Evolutionary conservation across 2,797 vertebrate species (phyloP).

Genomic region (Balearica regulorum): DNA sequence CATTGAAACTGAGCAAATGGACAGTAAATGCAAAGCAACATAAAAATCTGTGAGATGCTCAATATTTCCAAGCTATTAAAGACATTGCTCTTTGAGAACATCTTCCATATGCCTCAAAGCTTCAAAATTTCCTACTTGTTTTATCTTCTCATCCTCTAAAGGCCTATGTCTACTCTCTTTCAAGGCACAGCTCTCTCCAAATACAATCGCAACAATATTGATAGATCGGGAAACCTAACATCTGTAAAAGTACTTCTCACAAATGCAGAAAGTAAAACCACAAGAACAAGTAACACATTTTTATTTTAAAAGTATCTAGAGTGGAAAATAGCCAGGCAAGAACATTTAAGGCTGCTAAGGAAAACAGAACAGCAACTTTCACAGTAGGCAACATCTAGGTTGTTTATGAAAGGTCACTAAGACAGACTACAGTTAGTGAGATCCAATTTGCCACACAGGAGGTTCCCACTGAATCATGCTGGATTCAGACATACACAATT

Average conservation of each 20-base stretch:
- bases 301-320: neutral
- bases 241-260: neutral
- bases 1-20: neutral
- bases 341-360: neutral
- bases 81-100: neutral
- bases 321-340: neutral
- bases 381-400: neutral
- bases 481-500: neutral
- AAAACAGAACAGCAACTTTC: neutral
- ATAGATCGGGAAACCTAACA: neutral
- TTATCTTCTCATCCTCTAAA: neutral
- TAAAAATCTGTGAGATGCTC: neutral
- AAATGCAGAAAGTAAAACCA: neutral
- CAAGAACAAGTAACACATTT: neutral
- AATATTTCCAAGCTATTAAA: neutral
- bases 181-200: neutral
- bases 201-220: rapidly evolving
- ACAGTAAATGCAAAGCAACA: neutral
- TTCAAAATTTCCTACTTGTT: neutral
- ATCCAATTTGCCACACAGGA: rapidly evolving
- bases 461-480: neutral
- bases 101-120: neutral
- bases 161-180: neutral
- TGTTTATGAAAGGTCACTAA: neutral
- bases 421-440: neutral